Evolutionary conservation across 1,140 invertebrate genomes (phyloP).

Genomic region (Drosophila hydei): DNA sequence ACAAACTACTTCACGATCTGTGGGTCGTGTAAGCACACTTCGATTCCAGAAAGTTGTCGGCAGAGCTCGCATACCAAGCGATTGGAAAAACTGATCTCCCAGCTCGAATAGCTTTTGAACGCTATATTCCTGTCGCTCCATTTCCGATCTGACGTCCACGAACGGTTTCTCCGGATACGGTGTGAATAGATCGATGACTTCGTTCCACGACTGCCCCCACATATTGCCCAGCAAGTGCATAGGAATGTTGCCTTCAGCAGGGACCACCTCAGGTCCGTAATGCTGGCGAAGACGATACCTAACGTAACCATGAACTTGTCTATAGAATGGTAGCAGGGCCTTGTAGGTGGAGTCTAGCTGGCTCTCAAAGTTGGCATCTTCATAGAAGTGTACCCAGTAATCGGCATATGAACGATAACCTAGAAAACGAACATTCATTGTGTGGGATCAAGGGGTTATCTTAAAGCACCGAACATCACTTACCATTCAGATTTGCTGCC

Average conservation of each 20-base stretch:
- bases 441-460: constrained; percentile 38
- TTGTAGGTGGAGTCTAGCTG: constrained; percentile 84
- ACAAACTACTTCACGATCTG: constrained; percentile 87
- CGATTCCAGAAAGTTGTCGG: constrained; percentile 91
- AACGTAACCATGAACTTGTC: constrained; percentile 88
- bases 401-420: constrained; percentile 79
- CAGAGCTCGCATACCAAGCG: constrained; percentile 92
- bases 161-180: constrained; percentile 88
- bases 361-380: constrained; percentile 84
- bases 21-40: constrained; percentile 89
- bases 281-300: constrained; percentile 85
- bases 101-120: constrained; percentile 84
- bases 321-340: constrained; percentile 86
- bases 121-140: constrained; percentile 78
- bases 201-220: constrained; percentile 92
- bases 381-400: constrained; percentile 86
- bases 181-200: constrained; percentile 88
- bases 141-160: constrained; percentile 86
- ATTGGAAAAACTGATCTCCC: constrained; percentile 94
- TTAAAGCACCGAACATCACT: constrained; percentile 72
- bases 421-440: constrained; percentile 26
- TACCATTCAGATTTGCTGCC: constrained; percentile 91
- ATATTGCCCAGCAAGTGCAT: constrained; percentile 85
- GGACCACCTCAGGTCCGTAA: constrained; percentile 83
- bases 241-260: constrained; percentile 76